phyloP scores from a whole-genome alignment of 1,140 invertebrate species.

The Anadara kagoshimensis region DNA sequence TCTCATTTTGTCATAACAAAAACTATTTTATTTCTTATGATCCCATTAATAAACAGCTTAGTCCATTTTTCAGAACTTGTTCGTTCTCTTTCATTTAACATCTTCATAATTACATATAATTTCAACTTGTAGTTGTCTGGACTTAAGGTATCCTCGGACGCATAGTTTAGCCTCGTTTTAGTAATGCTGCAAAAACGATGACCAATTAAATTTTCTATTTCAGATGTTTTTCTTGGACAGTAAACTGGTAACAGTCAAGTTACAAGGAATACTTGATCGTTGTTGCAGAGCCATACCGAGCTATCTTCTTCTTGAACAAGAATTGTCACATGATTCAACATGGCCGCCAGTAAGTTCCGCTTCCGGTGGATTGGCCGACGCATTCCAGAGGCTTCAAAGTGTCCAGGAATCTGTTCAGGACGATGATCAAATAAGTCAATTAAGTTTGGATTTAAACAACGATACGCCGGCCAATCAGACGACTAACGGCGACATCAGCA shows the following conservation, averaged over 20 bases:
- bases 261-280: constrained; percentile 32
- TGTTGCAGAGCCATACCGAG: constrained; percentile 28
- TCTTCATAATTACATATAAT: too few relatives aligned
- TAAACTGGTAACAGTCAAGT: constrained; percentile 41
- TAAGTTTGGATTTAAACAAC: not conserved
- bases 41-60: too few relatives aligned
- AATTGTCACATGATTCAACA: constrained; percentile 43
- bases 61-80: too few relatives aligned
- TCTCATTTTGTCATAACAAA: too few relatives aligned
- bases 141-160: too few relatives aligned
- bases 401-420: constrained; percentile 18
- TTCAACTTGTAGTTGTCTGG: too few relatives aligned
- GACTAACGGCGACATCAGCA: too few relatives aligned
- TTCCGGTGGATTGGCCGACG: constrained; percentile 42
- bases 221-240: constrained; percentile 64
- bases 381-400: constrained; percentile 56
- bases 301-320: constrained; percentile 55
- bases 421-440: constrained; percentile 23
- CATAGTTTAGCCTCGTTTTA: too few relatives aligned
- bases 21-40: too few relatives aligned
- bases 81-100: too few relatives aligned
- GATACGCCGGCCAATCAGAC: too few relatives aligned
- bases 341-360: constrained; percentile 61
- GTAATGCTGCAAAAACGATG: not conserved
- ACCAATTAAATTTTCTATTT: constrained; percentile 4